Percentiles rank a stretch among this genome's conserved stretches.
These are phyloP conservation scores for Polylopha cassiicola DNA, from an alignment of 2,888 invertebrate species.

Conservation along the genomic window DNA sequence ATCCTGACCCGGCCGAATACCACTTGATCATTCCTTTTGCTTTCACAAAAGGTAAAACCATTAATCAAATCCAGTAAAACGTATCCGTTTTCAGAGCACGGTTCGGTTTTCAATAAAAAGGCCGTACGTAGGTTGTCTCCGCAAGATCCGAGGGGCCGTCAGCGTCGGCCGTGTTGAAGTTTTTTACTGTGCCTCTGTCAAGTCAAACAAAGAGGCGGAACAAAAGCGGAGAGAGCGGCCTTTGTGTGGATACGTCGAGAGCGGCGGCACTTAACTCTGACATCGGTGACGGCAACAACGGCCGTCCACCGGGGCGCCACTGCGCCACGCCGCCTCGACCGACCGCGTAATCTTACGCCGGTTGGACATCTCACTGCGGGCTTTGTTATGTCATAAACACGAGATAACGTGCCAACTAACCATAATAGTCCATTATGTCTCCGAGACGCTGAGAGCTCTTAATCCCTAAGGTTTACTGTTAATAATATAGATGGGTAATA, in stretches of 20 bases:
- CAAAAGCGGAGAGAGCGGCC: slow-evolving; percentile 71
- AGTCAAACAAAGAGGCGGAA: slow-evolving; percentile 71
- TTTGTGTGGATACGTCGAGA: slow-evolving; percentile 64
- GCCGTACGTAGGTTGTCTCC: slow-evolving; percentile 30
- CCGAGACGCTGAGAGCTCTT: slow-evolving; percentile 9
- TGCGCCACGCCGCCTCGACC: slow-evolving; percentile 16
- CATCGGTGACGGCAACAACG: slow-evolving; percentile 50
- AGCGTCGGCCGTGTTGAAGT: slow-evolving; percentile 43
- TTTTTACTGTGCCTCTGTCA: slow-evolving; percentile 58
- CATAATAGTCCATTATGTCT: slow-evolving; percentile 11
- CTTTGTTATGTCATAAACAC: slow-evolving; percentile 20
- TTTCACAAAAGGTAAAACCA: slow-evolving; percentile 20
- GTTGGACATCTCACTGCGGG: slow-evolving; percentile 16
- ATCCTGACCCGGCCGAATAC: slow-evolving; percentile 5
- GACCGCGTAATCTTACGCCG: slow-evolving; percentile 22
- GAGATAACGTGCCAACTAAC: slow-evolving; percentile 14
- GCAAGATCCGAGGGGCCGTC: slow-evolving; percentile 34
- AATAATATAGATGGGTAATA: no score
- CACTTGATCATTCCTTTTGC: slow-evolving; percentile 11
- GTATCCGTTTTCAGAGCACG: slow-evolving; percentile 19
- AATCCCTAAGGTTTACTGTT: slow-evolving; percentile 9
- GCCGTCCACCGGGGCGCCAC: slow-evolving; percentile 30
- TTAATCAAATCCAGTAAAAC: slow-evolving; percentile 30
- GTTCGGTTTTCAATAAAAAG: slow-evolving; percentile 36
- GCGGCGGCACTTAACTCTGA: slow-evolving; percentile 65